Evolutionary conservation across 2,797 vertebrate species (phyloP), one percentile per base, ranked within the genome.

Genomic region (Spinus olivaceus): DNA sequence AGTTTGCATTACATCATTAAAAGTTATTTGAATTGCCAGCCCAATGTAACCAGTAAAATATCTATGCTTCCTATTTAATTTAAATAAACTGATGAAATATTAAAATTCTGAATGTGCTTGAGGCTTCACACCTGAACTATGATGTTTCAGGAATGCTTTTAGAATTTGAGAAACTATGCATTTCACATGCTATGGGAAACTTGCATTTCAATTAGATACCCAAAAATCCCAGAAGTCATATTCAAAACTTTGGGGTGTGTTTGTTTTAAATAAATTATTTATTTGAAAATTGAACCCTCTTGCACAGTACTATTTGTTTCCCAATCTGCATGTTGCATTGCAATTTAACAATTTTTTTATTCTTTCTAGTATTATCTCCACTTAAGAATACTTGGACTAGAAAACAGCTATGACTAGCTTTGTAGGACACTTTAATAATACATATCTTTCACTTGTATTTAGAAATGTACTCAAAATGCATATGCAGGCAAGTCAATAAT

Each of bases 51-150:
- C 37, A 67, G 66, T 89, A 82, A 60, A 93, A 73, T 79, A 63
- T 60, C 88, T 72, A 42, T 14, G 39, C 47, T 88, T 83, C 42
- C 72, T 89, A 86, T 91, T 85, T 81, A 47, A 66, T 91, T 87
- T 91, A 90, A 94, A 86, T 81, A 70, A 84, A 77, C 27, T 5
- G 7, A 54, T 78, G 41, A 80, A 91, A 74, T 94, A 77, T n/a
- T 85, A 69, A 81, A 91, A 89, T 17, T 32, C 32, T 72, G 54
- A 81, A 66, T 86, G 69, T 41, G 88, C 64, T 51, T 91, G 71
- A 94, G 81, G 83, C 46, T 92, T 96, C 69, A 80, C 86, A 96
- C 95, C 96, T 97, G 94, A 95, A 57, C 63, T 39, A 30, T 61
- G 79, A 67, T 79, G 61, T 59, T 82, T 93, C 88, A 94, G 67